Conservation (phyloP, 53 echinoderm and acorn worm genomes). For the Glandiceps talaboti region DNA sequence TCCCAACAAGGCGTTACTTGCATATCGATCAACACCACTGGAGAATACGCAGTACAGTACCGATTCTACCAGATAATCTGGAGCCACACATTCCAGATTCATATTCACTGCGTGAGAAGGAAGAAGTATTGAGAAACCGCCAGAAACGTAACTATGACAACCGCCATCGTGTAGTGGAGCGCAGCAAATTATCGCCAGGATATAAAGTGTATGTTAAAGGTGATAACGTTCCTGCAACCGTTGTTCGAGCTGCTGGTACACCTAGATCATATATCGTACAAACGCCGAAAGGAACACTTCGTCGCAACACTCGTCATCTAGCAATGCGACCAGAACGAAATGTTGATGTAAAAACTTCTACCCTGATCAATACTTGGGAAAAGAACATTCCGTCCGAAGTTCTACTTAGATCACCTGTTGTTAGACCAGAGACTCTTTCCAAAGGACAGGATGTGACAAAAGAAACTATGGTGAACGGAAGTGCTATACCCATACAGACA, state of each 20-base stretch:
- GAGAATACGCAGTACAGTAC: conserved; percentile 17
- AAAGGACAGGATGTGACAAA: too few relatives aligned
- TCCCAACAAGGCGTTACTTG: conserved; percentile 12
- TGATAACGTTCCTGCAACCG: background rate
- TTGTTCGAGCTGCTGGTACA: background rate
- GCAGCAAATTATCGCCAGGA: too few relatives aligned
- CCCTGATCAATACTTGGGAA: background rate
- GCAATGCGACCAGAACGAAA: background rate
- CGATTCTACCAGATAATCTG: too few relatives aligned
- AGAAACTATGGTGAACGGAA: too few relatives aligned
- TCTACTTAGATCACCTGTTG: too few relatives aligned
- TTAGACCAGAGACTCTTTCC: background rate
- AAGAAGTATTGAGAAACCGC: too few relatives aligned
- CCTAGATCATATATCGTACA: background rate
- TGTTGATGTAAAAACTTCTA: background rate
- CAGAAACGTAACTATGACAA: too few relatives aligned
- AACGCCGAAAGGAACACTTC: background rate
- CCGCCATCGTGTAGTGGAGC: too few relatives aligned
- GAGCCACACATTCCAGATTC: too few relatives aligned
- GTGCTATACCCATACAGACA: too few relatives aligned
- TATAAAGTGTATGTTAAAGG: background rate
- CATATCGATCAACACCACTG: conserved; percentile 28
- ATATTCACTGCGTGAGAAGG: too few relatives aligned
- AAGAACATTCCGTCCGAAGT: background rate
- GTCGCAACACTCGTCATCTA: background rate